phyloP scores from a whole-genome alignment of 1,140 invertebrate species.

The Caenorhabditis tropicalis region DNA sequence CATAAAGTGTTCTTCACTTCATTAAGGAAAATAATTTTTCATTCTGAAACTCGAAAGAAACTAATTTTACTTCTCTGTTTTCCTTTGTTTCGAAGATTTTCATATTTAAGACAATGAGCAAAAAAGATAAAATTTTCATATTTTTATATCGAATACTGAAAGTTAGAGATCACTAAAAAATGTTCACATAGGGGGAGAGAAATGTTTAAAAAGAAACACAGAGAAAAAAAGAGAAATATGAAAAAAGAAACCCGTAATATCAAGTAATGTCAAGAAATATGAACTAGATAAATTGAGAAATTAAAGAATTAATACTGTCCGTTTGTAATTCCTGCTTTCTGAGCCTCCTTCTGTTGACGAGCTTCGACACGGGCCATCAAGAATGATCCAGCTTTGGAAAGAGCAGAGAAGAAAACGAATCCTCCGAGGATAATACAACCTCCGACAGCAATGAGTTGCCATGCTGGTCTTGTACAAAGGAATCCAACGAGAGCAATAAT shows the following conservation, averaged over 20 bases:
- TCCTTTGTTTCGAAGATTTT: too few relatives aligned
- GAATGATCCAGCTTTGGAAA: constrained; percentile 58
- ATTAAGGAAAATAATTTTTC: too few relatives aligned
- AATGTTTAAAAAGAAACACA: not conserved
- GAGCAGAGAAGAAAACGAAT: constrained; percentile 62
- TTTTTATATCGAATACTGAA: not conserved
- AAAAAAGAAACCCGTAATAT: not conserved
- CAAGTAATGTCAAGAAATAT: not conserved
- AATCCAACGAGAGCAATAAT: constrained; percentile 67
- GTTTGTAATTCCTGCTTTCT: not conserved
- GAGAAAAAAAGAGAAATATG: not conserved
- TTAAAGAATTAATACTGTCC: not conserved
- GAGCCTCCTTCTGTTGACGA: constrained; percentile 4
- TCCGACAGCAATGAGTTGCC: constrained; percentile 58
- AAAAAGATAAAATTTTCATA: not conserved
- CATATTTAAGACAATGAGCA: not conserved
- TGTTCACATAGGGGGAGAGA: not conserved
- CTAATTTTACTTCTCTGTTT: too few relatives aligned
- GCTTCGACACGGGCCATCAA: constrained; percentile 47
- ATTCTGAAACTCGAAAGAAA: too few relatives aligned
- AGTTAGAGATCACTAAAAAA: not conserved
- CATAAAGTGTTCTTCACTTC: too few relatives aligned
- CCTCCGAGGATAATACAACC: constrained; percentile 62
- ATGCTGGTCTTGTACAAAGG: constrained; percentile 60
- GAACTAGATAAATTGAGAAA: not conserved